A percentile compares a stretch with the other conserved stretches of the same genome.
Conservation (phyloP, 2,113 vertebrate species). For the Orientallactaga bullata region DNA sequence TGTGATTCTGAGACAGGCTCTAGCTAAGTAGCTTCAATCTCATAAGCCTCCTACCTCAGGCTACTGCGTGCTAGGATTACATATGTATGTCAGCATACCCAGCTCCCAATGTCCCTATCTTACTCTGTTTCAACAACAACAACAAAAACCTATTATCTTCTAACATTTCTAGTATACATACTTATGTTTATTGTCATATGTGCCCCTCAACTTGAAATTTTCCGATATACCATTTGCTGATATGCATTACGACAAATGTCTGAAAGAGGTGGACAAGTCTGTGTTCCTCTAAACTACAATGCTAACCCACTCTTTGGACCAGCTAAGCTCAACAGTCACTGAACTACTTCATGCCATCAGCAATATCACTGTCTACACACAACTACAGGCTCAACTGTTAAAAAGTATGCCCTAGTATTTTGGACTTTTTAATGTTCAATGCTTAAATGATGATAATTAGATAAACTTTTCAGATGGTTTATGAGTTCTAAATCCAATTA, state of each 20-base stretch:
- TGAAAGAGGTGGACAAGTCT: no score
- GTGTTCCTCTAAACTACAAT: not conserved
- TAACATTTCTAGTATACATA: not conserved
- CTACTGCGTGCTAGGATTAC: no score
- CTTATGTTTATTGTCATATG: not conserved
- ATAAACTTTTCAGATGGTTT: no score
- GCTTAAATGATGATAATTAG: not conserved
- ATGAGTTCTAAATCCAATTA: no score
- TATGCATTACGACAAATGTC: no score
- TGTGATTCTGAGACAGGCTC: no score
- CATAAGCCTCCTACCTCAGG: no score
- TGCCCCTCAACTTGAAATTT: not conserved
- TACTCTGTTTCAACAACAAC: not conserved
- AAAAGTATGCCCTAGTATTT: not conserved
- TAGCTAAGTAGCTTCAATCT: no score
- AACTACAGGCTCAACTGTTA: not conserved
- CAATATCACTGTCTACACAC: not conserved
- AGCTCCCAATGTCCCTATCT: not conserved
- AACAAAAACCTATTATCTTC: not conserved
- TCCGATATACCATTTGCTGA: not conserved
- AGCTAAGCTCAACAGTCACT: not conserved
- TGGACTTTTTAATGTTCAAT: slow-evolving; percentile 10
- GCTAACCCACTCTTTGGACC: not conserved
- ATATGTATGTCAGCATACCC: no score
- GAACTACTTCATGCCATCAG: not conserved